These are phyloP conservation scores for Phortica variegata DNA, from an alignment of 1,140 invertebrate species.

Conservation along the genomic window DNA sequence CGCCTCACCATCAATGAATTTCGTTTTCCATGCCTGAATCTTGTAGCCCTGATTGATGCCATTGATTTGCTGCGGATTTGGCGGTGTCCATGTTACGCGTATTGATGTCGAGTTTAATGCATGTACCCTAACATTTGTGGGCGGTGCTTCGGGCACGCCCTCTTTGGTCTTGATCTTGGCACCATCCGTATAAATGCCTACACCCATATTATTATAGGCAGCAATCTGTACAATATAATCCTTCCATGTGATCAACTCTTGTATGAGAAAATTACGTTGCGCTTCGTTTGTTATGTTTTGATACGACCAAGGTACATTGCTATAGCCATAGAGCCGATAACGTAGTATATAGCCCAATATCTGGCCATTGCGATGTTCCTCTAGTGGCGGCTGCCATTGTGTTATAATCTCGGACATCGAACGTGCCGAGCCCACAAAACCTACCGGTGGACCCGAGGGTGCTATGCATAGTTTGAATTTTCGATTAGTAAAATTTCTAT, in stretches of 20 bases:
- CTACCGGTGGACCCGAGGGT: constrained; percentile 83
- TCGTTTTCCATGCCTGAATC: constrained; percentile 83
- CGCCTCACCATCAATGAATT: constrained; percentile 60
- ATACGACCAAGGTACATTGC: constrained; percentile 82
- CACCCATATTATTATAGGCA: constrained; percentile 95
- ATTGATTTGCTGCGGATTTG: constrained; percentile 96
- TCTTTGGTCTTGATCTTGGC: constrained; percentile 93
- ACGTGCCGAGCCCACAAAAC: constrained; percentile 87
- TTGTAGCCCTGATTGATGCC: constrained; percentile 99
- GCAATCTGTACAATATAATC: constrained; percentile 97
- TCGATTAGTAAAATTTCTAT: background rate
- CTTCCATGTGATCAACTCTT: constrained; percentile 96
- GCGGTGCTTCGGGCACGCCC: constrained; percentile 89
- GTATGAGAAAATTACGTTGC: constrained; percentile 88
- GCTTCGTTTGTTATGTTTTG: constrained; percentile 92
- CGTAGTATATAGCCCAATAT: constrained; percentile 91
- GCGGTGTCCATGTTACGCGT: constrained; percentile 83
- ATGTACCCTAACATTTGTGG: constrained; percentile 75
- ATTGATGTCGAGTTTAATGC: constrained; percentile 87
- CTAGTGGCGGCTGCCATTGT: constrained; percentile 93
- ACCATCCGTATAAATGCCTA: constrained; percentile 88
- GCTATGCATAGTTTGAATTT: constrained; percentile 59
- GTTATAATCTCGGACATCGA: constrained; percentile 94
- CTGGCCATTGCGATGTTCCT: constrained; percentile 92
- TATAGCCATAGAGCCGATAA: constrained; percentile 89